Base-by-base conservation (phyloP, 2,797 vertebrate genomes). In the Dallia pectoralis region DNA sequence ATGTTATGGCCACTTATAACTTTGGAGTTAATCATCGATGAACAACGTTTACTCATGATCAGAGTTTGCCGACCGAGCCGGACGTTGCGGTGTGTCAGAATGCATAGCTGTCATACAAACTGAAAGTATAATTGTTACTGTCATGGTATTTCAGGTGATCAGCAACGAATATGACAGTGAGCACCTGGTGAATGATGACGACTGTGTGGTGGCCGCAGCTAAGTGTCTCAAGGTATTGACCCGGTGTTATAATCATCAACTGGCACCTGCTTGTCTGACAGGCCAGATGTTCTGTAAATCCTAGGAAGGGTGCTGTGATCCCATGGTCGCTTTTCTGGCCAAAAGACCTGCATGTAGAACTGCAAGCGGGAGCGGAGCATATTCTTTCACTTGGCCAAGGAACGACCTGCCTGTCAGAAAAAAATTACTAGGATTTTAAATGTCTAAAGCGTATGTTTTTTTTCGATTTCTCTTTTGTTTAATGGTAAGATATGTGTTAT, bases 131-230 rank as follows among this genome's bases (percentile, higher is more conserved):
- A 27, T 59, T 27, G 1, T 27, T 11, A 18, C 4, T 27, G 4
- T 59, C 40, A 14, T 44, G 40, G 40, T 44, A 44, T 44, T 44
- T 25, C 2, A 59, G 53, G 53, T 99, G 30, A 93, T 99, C 91
- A 98, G 97, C 91, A 98, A 96, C 3, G 97, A 99, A 76, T 99
- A 99, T 51, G 95, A 95, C 76, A 90, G 90, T 5, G 95, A 96
- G 11, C 96, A 95, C 79, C 92, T 99, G 75, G 96, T 99, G 25
- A 98, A 97, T 2, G 98, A 99, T 1, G 97, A 99, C 8, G 96
- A 97, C 76, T 94, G 96, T 0, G 96, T 99, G 84, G 97, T 99
- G 81, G 95, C 97, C 14, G 96, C 97, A 36, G 95, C 96, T 25
- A 96, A 97, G 92, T 99, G 97, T 91, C 93, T 59, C 9, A 59